Evolutionary conservation across 1,140 invertebrate species (phyloP).

Genomic region (Carposina sasakii): DNA sequence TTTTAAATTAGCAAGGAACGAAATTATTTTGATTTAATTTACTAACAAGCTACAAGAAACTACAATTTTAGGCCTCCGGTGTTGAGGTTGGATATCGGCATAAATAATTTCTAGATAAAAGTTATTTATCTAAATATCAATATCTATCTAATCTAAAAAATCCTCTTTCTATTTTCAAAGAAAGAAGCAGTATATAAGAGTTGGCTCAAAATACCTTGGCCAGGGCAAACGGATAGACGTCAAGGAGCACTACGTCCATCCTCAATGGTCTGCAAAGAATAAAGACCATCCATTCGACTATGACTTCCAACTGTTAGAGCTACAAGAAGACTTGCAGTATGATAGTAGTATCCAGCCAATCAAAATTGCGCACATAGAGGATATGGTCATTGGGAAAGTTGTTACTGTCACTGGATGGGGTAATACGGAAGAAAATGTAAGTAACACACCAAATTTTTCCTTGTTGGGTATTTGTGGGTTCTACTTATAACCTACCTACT

Average conservation of each 20-base stretch:
- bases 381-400: conserved; percentile 57
- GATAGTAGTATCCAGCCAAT: conserved; percentile 49
- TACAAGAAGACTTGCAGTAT: conserved; percentile 38
- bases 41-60: too few species aligned
- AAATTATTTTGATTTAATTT: too few species aligned
- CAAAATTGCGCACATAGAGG: conserved; percentile 50
- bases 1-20: too few species aligned
- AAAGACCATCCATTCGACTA: conserved; percentile 60
- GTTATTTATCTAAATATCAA: too few species aligned
- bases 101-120: too few species aligned
- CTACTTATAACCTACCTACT: too few species aligned
- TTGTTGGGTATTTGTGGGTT: too few species aligned
- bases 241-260: conserved; percentile 39
- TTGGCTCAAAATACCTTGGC: conserved; percentile 52
- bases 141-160: too few species aligned
- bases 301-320: conserved; percentile 53
- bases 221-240: conserved; percentile 37
- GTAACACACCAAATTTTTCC: too few species aligned
- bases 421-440: conserved; percentile 60
- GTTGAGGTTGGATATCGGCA: too few species aligned
- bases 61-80: too few species aligned
- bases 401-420: conserved; percentile 62
- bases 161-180: conserved; percentile 26
- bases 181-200: conserved; percentile 49
- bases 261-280: conserved; percentile 36